Base-by-base conservation (phyloP, 2,113 vertebrate genomes). In the Indri indri region DNA sequence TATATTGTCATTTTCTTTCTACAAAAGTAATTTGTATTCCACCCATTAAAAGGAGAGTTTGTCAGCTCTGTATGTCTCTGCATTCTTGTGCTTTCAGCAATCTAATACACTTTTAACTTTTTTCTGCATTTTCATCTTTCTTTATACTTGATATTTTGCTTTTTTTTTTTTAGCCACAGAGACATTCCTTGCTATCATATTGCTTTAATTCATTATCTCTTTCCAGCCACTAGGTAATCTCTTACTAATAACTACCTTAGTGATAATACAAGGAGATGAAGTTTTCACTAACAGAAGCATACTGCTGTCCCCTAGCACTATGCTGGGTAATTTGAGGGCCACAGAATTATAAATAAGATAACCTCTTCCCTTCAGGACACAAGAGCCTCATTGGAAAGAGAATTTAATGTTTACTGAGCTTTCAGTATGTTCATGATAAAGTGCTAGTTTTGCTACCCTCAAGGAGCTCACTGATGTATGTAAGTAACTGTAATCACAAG, bases 11-110 rank as follows among this genome's bases (percentile, higher is more conserved):
- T 73, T 66, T 85, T 82, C 83, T 95, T 82, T 89, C 52, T 85
- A 30, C 7, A 71, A 16, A 92, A 91, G 57, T 91, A 91, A 86
- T 94, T 91, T 89, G 11, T 97, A 82, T 85, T 89, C 61, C 20
- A 25, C 73, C 27, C 52, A 91, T 73, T 76, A 70, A 94, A 59
- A 88, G 32, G 80, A 83, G 52, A 88, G 32, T 88, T 90, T 77
- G 76, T 85, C 59, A 91, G 45, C 27, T 59, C 57, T 71, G 0
- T 85, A 70, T 30, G 34, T 40, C 14, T 92, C 81, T 87, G 30
- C 45, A 71, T 37, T 88, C 68, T 82, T 63, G 10, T 94, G 52
- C 57, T 94, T 87, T 90, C 23, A 83, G 30, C 54, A 61, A 5
- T 73, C 37, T 73, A 45, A 89, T 14, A 83, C 16, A 66, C 23